A percentile compares a stretch with the other conserved stretches of the same genome.
Evolutionary conservation across 2,888 invertebrate genomes (phyloP).

Genomic region (Caenorhabditis sulstoni): DNA sequence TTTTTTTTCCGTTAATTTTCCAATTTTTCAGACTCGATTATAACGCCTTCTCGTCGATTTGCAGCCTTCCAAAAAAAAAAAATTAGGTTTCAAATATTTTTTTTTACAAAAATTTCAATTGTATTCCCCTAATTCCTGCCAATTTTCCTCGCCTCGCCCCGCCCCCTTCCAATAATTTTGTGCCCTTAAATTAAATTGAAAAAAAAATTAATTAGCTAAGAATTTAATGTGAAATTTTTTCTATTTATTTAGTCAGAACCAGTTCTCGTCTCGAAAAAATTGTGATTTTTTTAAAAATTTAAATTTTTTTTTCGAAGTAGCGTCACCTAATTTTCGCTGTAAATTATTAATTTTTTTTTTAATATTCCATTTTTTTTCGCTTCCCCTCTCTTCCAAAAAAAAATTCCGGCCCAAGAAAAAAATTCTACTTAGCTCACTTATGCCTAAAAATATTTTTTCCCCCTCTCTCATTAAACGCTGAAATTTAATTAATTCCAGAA

Average conservation of each 20-base stretch:
- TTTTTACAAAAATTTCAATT: neutral
- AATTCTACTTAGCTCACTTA: too few species aligned
- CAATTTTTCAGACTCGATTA: conserved; percentile 56
- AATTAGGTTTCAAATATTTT: neutral
- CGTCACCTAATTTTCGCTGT: neutral
- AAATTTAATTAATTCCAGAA: conserved; percentile 5
- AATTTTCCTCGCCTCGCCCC: too few species aligned
- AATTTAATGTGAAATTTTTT: too few species aligned
- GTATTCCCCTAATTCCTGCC: neutral
- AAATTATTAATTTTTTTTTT: neutral
- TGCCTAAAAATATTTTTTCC: neutral
- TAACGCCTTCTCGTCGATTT: conserved; percentile 8
- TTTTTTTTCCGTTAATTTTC: conserved; percentile 2
- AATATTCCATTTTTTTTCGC: neutral
- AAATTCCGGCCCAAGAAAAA: too few species aligned
- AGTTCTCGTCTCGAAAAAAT: conserved; percentile 13
- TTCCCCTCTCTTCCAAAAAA: too few species aligned
- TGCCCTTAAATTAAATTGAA: too few species aligned
- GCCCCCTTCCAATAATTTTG: too few species aligned
- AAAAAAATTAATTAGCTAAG: too few species aligned
- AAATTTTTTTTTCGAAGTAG: too few species aligned
- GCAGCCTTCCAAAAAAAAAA: neutral
- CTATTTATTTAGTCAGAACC: neutral
- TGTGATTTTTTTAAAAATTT: neutral
- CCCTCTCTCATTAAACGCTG: conserved; percentile 4